Base-by-base conservation (phyloP, 2,113 vertebrate genomes). In the Pteruthius melanotis region DNA sequence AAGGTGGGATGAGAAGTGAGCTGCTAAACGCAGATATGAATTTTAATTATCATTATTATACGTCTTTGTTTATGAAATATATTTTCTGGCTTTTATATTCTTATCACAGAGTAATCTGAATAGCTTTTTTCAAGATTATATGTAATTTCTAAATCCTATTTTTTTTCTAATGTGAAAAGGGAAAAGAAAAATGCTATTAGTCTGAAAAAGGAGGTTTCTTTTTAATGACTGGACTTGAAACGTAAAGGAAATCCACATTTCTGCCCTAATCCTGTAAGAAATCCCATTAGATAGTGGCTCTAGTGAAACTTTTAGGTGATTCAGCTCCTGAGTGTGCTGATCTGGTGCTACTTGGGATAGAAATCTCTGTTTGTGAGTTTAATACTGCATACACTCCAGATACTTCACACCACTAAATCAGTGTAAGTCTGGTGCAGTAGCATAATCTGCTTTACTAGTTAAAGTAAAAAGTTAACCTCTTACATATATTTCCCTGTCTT, bases 401-500 rank as follows among this genome's bases (percentile, higher is more conserved):
- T 71, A 54, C 22, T 72, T 74, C 21, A 6, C 54, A 63, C 40
- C 28, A 61, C 53, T 79, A 83, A 75, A 85, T 72, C 79, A 66
- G 33, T 27, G 26, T 75, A 82, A 92, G 40, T 57, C 64, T 91
- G 61, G 42, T 76, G 16, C 42, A 64, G 44, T 50, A 87, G 53
- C 65, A 66, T 92, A 90, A 95, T 81, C 84, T 86, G 80, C 59
- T 93, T 91, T 92, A 70, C 60, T 42, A 59, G 79, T 95, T 93
- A 75, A 92, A 96, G 71, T 75, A 74, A 87, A 69, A 96, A 95
- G 40, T 76, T 86, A 80, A 52, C 87, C 23, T 96, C 94, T 83
- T 75, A 68, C 39, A 35, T 75, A 4, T 60, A 45, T 84, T 61
- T 94, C 35, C 52, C 21, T 64, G 30, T 42, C 57, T 83, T 76